These are phyloP conservation scores for Anas bahamensis DNA, from an alignment of 2,797 vertebrate genomes.

Conservation along the genomic window DNA sequence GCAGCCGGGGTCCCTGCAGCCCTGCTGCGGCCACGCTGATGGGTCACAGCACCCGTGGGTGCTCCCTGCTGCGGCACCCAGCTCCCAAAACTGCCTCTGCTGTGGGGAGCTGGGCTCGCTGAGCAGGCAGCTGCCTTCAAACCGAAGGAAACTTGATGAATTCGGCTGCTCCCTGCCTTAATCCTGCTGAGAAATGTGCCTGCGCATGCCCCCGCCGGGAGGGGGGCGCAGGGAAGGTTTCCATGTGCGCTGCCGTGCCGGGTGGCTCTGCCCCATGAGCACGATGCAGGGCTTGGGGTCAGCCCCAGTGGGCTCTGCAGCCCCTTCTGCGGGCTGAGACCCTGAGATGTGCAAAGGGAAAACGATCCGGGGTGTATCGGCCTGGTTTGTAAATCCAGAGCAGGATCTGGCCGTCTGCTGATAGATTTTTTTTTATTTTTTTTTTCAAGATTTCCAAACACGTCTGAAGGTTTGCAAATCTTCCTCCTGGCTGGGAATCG, in stretches of 20 bases:
- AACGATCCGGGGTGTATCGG: background rate
- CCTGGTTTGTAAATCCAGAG: background rate
- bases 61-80: background rate
- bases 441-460: accelerated
- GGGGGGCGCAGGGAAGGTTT: background rate
- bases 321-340: background rate
- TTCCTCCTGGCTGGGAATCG: background rate
- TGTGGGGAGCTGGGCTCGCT: accelerated
- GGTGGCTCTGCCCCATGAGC: background rate
- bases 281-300: no score
- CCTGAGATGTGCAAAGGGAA: background rate
- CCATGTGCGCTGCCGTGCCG: accelerated
- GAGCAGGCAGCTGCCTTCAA: background rate
- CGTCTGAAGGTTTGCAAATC: background rate
- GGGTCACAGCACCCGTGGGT: no score
- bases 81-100: background rate
- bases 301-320: background rate
- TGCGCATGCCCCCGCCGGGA: background rate
- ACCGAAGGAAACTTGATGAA: background rate
- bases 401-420: background rate
- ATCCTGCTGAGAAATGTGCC: background rate
- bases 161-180: background rate
- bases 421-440: background rate
- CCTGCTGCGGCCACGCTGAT: no score
- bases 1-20: no score